Conservation (phyloP, 2,888 invertebrate species). For the Nephrotoma appendiculata region DNA sequence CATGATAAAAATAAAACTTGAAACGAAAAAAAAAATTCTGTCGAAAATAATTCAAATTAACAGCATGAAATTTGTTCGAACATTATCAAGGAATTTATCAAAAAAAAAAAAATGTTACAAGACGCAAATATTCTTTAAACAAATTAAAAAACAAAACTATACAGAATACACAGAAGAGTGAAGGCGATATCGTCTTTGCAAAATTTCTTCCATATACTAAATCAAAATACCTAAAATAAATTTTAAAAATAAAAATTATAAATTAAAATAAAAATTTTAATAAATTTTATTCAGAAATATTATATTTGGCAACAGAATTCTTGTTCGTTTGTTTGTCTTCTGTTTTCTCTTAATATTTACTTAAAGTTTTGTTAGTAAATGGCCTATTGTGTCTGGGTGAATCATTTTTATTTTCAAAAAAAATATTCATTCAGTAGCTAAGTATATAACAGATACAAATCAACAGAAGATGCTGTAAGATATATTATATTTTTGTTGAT, state of each 20-base stretch:
- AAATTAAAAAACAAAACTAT: neutral
- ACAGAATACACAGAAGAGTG: neutral
- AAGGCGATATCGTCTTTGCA: neutral
- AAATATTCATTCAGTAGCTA: neutral
- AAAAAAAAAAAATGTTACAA: neutral
- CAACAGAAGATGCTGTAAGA: neutral
- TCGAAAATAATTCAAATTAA: slow-evolving; percentile 4
- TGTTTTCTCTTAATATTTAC: neutral
- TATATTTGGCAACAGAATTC: neutral
- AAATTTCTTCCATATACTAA: neutral
- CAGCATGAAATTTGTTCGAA: slow-evolving; percentile 3
- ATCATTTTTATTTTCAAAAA: neutral
- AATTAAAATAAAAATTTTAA: neutral
- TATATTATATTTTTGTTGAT: too few species aligned
- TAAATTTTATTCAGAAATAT: neutral
- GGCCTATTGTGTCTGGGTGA: neutral
- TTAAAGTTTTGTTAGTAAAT: neutral
- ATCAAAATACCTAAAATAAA: neutral
- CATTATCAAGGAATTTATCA: slow-evolving; percentile 3
- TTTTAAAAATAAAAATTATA: neutral
- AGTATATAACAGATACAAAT: neutral
- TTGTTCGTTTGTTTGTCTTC: neutral
- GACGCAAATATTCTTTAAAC: neutral
- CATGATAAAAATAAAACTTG: neutral
- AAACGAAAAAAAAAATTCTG: neutral